phyloP scores from a whole-genome alignment of 2,797 vertebrate genomes.

The Rhinichthys osculus region DNA sequence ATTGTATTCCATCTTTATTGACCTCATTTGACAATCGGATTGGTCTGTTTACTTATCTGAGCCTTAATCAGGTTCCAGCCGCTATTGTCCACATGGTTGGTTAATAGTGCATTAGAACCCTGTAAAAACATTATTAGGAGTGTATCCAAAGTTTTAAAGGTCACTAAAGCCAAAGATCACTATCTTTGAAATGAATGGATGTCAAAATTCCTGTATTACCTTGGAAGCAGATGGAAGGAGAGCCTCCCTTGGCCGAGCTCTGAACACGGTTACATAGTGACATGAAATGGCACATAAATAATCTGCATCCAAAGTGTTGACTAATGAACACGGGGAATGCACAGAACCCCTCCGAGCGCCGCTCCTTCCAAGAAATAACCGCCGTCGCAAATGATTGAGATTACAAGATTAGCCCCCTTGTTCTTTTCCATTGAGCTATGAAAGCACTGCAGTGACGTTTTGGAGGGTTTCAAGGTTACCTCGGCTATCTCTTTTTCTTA shows the following conservation, averaged over 20 bases:
- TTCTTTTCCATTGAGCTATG: constrained; percentile 60
- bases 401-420: constrained; percentile 56
- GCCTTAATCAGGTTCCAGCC: constrained; percentile 19
- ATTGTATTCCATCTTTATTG: constrained; percentile 11
- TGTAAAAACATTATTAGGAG: constrained; percentile 43
- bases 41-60: constrained; percentile 37
- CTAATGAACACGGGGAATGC: constrained; percentile 53
- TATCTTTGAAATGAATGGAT: constrained; percentile 43
- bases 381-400: constrained; percentile 59
- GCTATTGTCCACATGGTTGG: background rate
- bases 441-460: constrained; percentile 72
- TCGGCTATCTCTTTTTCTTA: constrained; percentile 44
- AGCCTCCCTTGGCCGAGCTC: constrained; percentile 36
- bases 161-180: constrained; percentile 30
- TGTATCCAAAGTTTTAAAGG: constrained; percentile 45
- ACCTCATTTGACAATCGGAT: constrained; percentile 26
- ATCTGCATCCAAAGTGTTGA: constrained; percentile 57
- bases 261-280: constrained; percentile 46
- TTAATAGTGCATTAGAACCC: constrained; percentile 34
- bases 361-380: constrained; percentile 56
- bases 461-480: constrained; percentile 61
- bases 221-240: constrained; percentile 33
- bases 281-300: constrained; percentile 57
- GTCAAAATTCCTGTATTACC: constrained; percentile 38
- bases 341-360: constrained; percentile 28